These are phyloP conservation scores for Drosophila pachea DNA, from an alignment of 1,140 invertebrate genomes.

Conservation along the genomic window DNA sequence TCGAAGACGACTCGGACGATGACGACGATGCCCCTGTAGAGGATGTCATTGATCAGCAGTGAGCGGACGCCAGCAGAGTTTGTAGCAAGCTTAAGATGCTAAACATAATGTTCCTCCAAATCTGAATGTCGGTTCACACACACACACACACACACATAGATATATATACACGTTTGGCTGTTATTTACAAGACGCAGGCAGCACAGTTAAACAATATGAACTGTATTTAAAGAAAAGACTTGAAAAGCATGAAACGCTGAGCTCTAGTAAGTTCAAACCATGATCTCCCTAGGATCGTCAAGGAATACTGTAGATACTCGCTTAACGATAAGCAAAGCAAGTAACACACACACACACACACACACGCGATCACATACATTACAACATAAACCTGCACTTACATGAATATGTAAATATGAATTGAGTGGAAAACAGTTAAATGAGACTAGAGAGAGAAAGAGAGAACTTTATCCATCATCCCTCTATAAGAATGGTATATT, in stretches of 20 bases:
- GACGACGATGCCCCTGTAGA: neutral
- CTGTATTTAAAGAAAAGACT: conserved; percentile 41
- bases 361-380: neutral
- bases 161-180: conserved; percentile 28
- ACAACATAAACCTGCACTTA: neutral
- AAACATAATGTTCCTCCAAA: conserved; percentile 35
- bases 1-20: conserved; percentile 2
- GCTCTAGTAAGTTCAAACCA: conserved; percentile 32
- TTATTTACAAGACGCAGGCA: conserved; percentile 18
- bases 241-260: conserved; percentile 34
- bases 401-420: neutral
- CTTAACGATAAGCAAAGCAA: conserved; percentile 18
- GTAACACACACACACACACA: neutral
- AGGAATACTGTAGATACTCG: conserved; percentile 30
- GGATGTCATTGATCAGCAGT: conserved; percentile 9
- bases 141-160: neutral
- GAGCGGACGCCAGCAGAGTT: conserved; percentile 2
- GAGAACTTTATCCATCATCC: no score
- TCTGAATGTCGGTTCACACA: conserved; percentile 12
- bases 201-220: conserved; percentile 14
- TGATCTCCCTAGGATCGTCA: conserved; percentile 18
- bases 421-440: neutral
- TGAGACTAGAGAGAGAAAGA: no score
- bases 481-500: no score
- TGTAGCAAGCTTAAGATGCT: conserved; percentile 19